Conservation (phyloP, 2,888 invertebrate species). For the Acanthosepion pharaonis region DNA sequence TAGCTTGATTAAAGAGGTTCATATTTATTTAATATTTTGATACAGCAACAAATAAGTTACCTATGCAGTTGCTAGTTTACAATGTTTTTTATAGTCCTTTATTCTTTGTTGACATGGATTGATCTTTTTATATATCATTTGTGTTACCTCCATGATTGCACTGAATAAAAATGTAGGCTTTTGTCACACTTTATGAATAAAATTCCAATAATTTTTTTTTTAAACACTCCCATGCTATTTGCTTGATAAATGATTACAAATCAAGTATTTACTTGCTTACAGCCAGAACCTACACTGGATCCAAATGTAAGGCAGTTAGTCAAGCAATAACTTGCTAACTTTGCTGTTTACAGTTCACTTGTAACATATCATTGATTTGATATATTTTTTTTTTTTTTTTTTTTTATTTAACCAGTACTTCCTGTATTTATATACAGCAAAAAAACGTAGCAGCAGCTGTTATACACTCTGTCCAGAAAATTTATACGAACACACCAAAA, state of each 20-base stretch:
- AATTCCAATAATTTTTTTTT: not conserved
- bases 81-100: no score
- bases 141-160: not conserved
- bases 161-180: not conserved
- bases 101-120: no score
- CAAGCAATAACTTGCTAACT: conserved; percentile 6
- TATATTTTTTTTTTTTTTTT: not conserved
- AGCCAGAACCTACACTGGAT: conserved; percentile 33
- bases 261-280: conserved; percentile 22
- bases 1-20: no score
- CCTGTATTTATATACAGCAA: conserved; percentile 33
- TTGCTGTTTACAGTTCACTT: not conserved
- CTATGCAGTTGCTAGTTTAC: no score
- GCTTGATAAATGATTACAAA: conserved; percentile 20
- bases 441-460: not conserved
- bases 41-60: no score
- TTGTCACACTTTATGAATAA: not conserved
- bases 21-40: no score
- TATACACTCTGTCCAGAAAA: no score
- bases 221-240: not conserved
- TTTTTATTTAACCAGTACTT: no score
- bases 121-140: not conserved
- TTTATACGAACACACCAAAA: no score
- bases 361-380: not conserved
- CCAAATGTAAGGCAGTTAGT: not conserved